Base-by-base conservation (phyloP, 2,888 invertebrate species). In the Hoplodrina blanda region DNA sequence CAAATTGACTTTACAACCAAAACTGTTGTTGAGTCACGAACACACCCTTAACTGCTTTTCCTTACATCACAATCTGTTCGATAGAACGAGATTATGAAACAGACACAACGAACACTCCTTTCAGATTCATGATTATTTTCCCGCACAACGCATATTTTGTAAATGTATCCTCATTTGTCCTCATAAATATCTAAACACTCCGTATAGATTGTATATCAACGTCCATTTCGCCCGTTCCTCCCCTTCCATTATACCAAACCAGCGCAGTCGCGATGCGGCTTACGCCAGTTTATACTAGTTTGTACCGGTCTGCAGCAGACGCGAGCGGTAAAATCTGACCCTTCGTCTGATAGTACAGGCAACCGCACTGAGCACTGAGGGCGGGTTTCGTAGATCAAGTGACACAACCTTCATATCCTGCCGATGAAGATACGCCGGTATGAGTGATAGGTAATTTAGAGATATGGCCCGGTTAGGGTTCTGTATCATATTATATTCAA, bases 141-240 rank as follows among this genome's bases (percentile, higher is more conserved):
- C 50, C 44, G n/a, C 17, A 11, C 13, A 17, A 1, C 69, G 25
- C 56, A 50, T 74, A 15, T 56, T 52, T 37, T 30, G 46, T 71
- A 73, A 56, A 71, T 65, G 33, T 74, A 52, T 19, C 37, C 50
- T 44, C 17, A 50, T 73, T 57, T 56, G 20, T 56, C 30, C 69
- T 56, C 61, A 76, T 76, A 76, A 76, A 73, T 62, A 73, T 56
- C 55, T 53, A 57, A 69, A 62, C 69, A 52, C n/a, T 49, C 50
- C 52, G 54, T 69, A 37, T 49, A 61, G 41, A 53, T 72, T 71
- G 41, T 65, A 61, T 49, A 78, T 64, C 64, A 59, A 20, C 57
- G 66, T 76, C 73, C 73, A 78, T 62, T 78, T 66, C 41, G 17
- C 25, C 60, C 66, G 73, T 33, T 17, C 60, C 60, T 73, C 79